Evolutionary conservation across 2,888 invertebrate species (phyloP).

Genomic region (Caenorhabditis becei): DNA sequence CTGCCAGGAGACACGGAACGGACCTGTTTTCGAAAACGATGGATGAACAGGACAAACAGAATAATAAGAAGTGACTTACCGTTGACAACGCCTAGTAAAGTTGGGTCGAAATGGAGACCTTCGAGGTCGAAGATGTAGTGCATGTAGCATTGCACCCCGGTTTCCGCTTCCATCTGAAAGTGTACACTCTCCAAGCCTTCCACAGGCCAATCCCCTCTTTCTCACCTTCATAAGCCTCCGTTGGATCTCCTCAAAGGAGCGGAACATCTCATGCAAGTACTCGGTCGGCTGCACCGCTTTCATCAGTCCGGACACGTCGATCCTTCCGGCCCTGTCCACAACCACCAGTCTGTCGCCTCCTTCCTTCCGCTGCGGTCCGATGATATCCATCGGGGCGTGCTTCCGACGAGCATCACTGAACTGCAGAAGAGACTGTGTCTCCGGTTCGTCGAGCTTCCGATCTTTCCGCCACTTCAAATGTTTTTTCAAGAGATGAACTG

Average conservation of each 20-base stretch:
- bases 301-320: slow-evolving; percentile 70
- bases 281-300: slow-evolving; percentile 74
- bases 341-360: slow-evolving; percentile 68
- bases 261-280: slow-evolving; percentile 71
- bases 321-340: slow-evolving; percentile 69
- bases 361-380: slow-evolving; percentile 61
- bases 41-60: too few species aligned
- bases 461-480: slow-evolving; percentile 72
- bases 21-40: too few species aligned
- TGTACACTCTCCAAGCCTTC: too few species aligned
- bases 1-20: slow-evolving; percentile 73
- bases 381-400: slow-evolving; percentile 67
- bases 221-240: slow-evolving; percentile 64
- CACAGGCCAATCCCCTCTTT: too few species aligned
- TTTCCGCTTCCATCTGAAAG: slow-evolving; percentile 83
- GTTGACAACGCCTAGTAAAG: slow-evolving; percentile 62
- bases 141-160: slow-evolving; percentile 65
- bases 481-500: slow-evolving; percentile 65
- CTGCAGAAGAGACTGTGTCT: slow-evolving; percentile 49
- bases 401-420: slow-evolving; percentile 54
- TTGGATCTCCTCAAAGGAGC: slow-evolving; percentile 65
- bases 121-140: slow-evolving; percentile 74
- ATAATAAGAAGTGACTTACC: slow-evolving; percentile 32
- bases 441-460: slow-evolving; percentile 60
- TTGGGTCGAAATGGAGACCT: slow-evolving; percentile 68